Conservation (phyloP, 2,888 invertebrate genomes). For the Tribolium freemani region DNA sequence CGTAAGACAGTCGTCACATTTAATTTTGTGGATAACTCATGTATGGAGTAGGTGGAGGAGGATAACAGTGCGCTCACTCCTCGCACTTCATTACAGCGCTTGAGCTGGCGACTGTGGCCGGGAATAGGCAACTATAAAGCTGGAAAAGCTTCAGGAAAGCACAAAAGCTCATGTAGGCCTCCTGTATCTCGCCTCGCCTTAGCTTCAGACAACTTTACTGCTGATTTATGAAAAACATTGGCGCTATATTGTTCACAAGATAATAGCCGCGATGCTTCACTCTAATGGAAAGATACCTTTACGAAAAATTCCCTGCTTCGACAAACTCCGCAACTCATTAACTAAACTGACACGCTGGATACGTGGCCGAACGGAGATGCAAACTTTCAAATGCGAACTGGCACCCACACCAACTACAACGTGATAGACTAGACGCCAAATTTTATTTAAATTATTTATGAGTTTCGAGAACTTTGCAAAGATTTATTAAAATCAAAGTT, state of each 20-base stretch:
- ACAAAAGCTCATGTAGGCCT: constrained; percentile 61
- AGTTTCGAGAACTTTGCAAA: neutral
- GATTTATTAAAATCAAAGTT: constrained; percentile 9
- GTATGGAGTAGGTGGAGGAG: constrained; percentile 47
- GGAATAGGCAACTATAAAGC: constrained; percentile 61
- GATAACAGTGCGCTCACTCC: constrained; percentile 48
- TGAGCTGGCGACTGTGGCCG: constrained; percentile 58
- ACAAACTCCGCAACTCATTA: neutral
- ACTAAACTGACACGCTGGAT: neutral
- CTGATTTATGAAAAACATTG: constrained; percentile 63
- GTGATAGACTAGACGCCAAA: neutral
- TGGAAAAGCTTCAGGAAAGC: constrained; percentile 61
- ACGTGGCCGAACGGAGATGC: neutral
- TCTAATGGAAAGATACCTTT: constrained; percentile 45
- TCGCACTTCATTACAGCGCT: constrained; percentile 59
- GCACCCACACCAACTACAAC: neutral
- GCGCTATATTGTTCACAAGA: constrained; percentile 51
- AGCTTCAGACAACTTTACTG: constrained; percentile 59
- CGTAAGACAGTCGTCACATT: constrained; percentile 36
- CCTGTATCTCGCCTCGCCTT: constrained; percentile 59
- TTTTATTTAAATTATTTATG: constrained; percentile 21
- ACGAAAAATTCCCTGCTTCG: constrained; percentile 18
- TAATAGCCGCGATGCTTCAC: constrained; percentile 49
- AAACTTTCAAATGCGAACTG: neutral
- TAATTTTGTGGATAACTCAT: constrained; percentile 47